A percentile compares a stretch with the other conserved stretches of the same genome.
Evolutionary conservation across 1,140 invertebrate species (phyloP).

Genomic region (Drosophila bocqueti): DNA sequence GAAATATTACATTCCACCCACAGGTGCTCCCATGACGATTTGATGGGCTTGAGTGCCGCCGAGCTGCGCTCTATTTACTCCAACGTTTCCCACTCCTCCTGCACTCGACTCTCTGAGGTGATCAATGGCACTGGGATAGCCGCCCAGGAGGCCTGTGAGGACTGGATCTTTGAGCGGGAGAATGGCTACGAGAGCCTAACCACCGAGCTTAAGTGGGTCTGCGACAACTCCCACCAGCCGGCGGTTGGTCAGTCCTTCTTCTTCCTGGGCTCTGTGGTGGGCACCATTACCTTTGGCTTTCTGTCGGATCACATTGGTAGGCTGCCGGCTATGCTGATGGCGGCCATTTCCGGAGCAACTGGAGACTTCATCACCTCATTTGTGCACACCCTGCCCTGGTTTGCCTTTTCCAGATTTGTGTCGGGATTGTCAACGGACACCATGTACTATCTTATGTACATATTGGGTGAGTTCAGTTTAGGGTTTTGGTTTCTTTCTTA

Average conservation of each 20-base stretch:
- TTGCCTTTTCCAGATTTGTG: constrained; percentile 86
- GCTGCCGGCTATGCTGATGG: constrained; percentile 86
- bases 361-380: constrained; percentile 86
- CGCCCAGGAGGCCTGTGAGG: constrained; percentile 63
- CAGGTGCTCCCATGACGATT: constrained; percentile 68
- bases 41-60: constrained; percentile 50
- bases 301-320: constrained; percentile 87
- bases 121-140: constrained; percentile 53
- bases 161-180: constrained; percentile 86
- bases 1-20: too few species aligned
- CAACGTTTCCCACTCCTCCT: constrained; percentile 59
- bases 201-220: constrained; percentile 87
- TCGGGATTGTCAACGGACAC: constrained; percentile 87
- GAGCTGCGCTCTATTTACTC: constrained; percentile 62
- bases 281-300: constrained; percentile 86
- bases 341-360: constrained; percentile 85
- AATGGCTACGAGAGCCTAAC: constrained; percentile 86
- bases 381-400: constrained; percentile 84
- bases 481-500: too few species aligned
- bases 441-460: constrained; percentile 88
- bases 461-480: constrained; percentile 85
- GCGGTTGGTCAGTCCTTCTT: constrained; percentile 87
- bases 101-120: constrained; percentile 56
- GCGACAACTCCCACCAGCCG: constrained; percentile 86
- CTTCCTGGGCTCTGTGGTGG: constrained; percentile 87